Conservation (phyloP, 2,797 vertebrate genomes). For the Hippoglossus hippoglossus region DNA sequence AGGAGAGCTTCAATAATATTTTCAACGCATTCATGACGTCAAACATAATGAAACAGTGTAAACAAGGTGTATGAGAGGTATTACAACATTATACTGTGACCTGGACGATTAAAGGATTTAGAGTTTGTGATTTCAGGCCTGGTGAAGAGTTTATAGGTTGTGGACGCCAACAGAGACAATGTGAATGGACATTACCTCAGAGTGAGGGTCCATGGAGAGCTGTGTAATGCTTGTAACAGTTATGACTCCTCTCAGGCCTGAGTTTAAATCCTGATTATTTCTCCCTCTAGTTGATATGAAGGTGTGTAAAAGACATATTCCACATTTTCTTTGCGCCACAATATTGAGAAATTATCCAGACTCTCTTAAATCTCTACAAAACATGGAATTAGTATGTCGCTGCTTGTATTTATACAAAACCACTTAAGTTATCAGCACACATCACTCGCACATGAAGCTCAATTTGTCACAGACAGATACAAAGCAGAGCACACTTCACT, state of each 20-base stretch:
- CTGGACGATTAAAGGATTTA: slow-evolving; percentile 39
- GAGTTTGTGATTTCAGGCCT: slow-evolving; percentile 42
- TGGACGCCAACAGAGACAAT: slow-evolving; percentile 60
- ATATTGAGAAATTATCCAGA: slow-evolving; percentile 86
- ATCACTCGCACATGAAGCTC: slow-evolving; percentile 49
- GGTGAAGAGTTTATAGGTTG: slow-evolving; percentile 19
- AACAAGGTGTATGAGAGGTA: neutral
- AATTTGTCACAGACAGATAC: slow-evolving; percentile 52
- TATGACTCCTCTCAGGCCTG: slow-evolving; percentile 80
- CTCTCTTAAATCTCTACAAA: slow-evolving; percentile 74
- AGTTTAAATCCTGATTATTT: slow-evolving; percentile 59
- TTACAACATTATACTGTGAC: neutral
- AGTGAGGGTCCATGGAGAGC: slow-evolving; percentile 83
- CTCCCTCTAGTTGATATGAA: slow-evolving; percentile 14
- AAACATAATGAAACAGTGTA: neutral
- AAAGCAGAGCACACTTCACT: slow-evolving; percentile 23
- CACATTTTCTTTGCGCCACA: slow-evolving; percentile 39
- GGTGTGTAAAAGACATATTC: neutral
- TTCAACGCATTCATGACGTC: too few species aligned
- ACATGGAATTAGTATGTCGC: slow-evolving; percentile 65
- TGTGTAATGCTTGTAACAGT: slow-evolving; percentile 89
- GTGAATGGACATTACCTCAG: slow-evolving; percentile 80
- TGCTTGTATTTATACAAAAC: slow-evolving; percentile 72
- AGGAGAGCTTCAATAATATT: too few species aligned
- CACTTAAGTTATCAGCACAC: slow-evolving; percentile 62